Base-by-base conservation (phyloP, 2,888 invertebrate species). In the Orgyia antiqua region DNA sequence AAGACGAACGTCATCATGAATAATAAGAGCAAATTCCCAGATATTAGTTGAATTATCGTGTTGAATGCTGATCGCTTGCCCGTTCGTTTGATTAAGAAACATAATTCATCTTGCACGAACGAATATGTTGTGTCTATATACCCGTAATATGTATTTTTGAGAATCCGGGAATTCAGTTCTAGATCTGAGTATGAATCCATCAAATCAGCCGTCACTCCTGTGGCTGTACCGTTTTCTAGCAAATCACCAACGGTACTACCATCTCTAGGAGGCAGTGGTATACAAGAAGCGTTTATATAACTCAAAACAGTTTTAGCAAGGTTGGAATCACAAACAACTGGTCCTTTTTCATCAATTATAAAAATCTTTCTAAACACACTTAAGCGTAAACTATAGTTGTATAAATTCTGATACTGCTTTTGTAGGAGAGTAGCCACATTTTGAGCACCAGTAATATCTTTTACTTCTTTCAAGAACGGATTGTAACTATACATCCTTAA, bases 41-140 rank as follows among this genome's bases (percentile, higher is more conserved):
- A 69, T 56, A 87, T 75, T 24, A 80, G 41, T 32, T 71, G 65
- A 17, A 80, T 45, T 2, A 70, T 68, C 5, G 80, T 78, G 47
- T 71, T 78, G 45, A 89, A 87, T 1, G 84, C 70, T 0, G 88
- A 78, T 33, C 87, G 83, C n/a, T 63, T 65, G 6, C 60, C 59
- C 0, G 88, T 74, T 43, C 88, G 88, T 32, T 87, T 87, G 4
- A 89, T 72, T 13, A 90, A 42, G 29, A 89, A 87, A 51, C 89
- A 89, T 6, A 90, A 46, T 47, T 87, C 86, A 38, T 90, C 89
- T 37, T 89, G 86, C 6, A 56, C 66, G 4, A 88, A 65, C 2
- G 88, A 87, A 28, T 87, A 77, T 0, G 89, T 88, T 1, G 75
- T 74, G 33, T 90, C 90, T 9, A 87, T 83, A 28, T 73, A 76